Base-by-base conservation (phyloP, 2,113 vertebrate species). In the Stegastes partitus region DNA sequence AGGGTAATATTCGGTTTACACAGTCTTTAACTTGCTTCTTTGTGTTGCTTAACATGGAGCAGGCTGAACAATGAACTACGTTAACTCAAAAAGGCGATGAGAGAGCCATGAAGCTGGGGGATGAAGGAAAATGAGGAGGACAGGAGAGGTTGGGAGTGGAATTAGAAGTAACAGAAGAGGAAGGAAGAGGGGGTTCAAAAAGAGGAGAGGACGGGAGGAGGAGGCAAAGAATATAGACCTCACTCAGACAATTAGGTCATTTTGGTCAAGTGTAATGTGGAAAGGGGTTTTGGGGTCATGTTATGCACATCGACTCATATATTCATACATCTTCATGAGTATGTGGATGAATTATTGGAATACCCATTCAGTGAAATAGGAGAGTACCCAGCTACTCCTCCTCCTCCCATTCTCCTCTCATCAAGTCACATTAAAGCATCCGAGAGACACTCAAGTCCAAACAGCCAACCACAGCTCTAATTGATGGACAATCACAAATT, bases 261-360 rank as follows among this genome's bases (percentile, higher is more conserved):
- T 82, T 68, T 19, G 42, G 45, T 74, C 56, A 65, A 80, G 76
- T 39, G 53, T 69, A 45, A 22, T 44, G 12, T 45, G 49, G 57
- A 85, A 86, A 66, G 78, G 81, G 81, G 78, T 83, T 91, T 85
- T 2, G 68, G 82, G 71, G 87, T 91, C 80, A 80, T 26, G 25
- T 23, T 72, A 49, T 50, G 18, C 42, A 6, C 49, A 8, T 3
- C 1, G 21, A 55, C 51, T 70, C 65, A 50, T 18, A 3, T 61
- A 25, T 26, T 26, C 59, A 71, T 67, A 78, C 26, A 51, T 75
- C 70, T 64, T 57, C 37, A 51, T 25, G 56, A 49, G 19, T 34
- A 49, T 45, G 53, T 58, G 62, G 21, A 53, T 64, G 21, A 57
- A 25, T 50, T 57, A 66, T 59, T 67, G 69, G 62, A n/a, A 28